These are phyloP conservation scores for Scaptomyza montana DNA, from an alignment of 1,140 invertebrate genomes.

Conservation along the genomic window DNA sequence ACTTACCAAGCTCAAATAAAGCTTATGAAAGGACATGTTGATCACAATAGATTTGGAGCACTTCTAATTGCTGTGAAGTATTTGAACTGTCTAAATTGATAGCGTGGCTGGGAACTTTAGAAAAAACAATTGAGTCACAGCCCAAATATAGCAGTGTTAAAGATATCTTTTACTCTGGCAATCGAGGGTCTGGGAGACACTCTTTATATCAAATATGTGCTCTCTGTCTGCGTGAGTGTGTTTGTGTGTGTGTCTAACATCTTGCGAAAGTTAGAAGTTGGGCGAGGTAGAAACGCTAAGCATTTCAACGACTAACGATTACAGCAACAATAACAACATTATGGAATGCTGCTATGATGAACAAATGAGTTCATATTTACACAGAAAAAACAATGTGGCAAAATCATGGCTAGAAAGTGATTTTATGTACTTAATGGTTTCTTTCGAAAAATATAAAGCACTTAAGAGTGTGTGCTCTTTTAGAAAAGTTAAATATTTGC, in stretches of 20 bases:
- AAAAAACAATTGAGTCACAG: slow-evolving; percentile 39
- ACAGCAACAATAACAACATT: slow-evolving; percentile 31
- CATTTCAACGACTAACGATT: slow-evolving; percentile 22
- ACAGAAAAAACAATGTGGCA: slow-evolving; percentile 28
- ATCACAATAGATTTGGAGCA: slow-evolving; percentile 1
- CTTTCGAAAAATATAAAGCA: slow-evolving; percentile 17
- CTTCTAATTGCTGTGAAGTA: slow-evolving; percentile 50
- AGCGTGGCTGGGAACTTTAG: slow-evolving; percentile 39
- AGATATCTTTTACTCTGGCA: slow-evolving; percentile 53
- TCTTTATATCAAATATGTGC: slow-evolving; percentile 44
- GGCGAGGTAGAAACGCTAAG: slow-evolving; percentile 46
- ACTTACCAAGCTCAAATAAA: slow-evolving; percentile 51
- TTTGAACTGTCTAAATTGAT: slow-evolving; percentile 56
- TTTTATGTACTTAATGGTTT: slow-evolving; percentile 12
- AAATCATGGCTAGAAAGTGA: slow-evolving; percentile 23
- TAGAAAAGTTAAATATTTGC: slow-evolving; percentile 38
- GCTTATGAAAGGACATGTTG: slow-evolving; percentile 49
- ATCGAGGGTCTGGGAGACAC: slow-evolving; percentile 3
- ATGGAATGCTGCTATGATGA: slow-evolving; percentile 42
- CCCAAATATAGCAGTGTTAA: slow-evolving; percentile 52
- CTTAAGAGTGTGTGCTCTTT: slow-evolving; percentile 28
- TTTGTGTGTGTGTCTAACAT: slow-evolving; percentile 44
- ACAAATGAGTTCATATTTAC: slow-evolving; percentile 54
- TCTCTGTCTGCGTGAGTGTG: background rate
- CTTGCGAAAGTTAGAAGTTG: slow-evolving; percentile 68